A percentile compares a stretch with the other conserved stretches of the same genome.
phyloP scores from a whole-genome alignment of 2,113 vertebrate genomes.

The Albula goreensis region DNA sequence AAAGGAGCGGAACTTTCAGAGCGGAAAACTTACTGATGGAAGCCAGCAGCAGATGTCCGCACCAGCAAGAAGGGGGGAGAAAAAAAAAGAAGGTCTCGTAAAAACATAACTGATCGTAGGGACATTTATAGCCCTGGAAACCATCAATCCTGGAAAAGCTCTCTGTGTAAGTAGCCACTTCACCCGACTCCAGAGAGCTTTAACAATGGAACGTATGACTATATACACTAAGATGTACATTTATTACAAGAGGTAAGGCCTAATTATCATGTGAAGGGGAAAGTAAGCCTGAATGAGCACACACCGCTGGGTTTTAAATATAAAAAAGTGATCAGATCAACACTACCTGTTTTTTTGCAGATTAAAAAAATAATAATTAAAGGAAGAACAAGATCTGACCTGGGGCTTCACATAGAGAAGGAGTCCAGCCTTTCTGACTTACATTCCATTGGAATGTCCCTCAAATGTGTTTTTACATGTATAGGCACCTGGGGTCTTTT shows the following conservation, averaged over 20 bases:
- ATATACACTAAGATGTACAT: too few relatives aligned
- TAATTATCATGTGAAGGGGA: background rate
- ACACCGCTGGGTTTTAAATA: background rate
- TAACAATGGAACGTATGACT: too few relatives aligned
- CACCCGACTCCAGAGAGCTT: too few relatives aligned
- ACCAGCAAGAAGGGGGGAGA: too few relatives aligned
- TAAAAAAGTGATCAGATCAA: background rate
- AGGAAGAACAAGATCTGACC: background rate
- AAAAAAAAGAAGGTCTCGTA: constrained; percentile 12
- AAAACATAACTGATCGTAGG: constrained; percentile 32
- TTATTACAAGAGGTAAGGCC: too few relatives aligned
- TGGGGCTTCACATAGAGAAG: background rate
- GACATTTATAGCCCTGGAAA: background rate
- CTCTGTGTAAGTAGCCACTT: too few relatives aligned
- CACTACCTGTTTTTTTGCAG: background rate
- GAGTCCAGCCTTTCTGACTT: background rate
- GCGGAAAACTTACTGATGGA: background rate
- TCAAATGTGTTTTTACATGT: too few relatives aligned
- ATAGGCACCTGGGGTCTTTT: too few relatives aligned
- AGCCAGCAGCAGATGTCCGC: constrained; percentile 4
- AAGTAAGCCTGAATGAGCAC: background rate
- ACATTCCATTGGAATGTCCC: too few relatives aligned
- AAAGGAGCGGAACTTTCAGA: background rate
- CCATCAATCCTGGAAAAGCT: too few relatives aligned
- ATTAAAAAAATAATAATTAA: background rate